Evolutionary conservation across 2,113 vertebrate species (phyloP), one percentile per base, ranked within the genome.

Genomic region (Eolophus roseicapilla): DNA sequence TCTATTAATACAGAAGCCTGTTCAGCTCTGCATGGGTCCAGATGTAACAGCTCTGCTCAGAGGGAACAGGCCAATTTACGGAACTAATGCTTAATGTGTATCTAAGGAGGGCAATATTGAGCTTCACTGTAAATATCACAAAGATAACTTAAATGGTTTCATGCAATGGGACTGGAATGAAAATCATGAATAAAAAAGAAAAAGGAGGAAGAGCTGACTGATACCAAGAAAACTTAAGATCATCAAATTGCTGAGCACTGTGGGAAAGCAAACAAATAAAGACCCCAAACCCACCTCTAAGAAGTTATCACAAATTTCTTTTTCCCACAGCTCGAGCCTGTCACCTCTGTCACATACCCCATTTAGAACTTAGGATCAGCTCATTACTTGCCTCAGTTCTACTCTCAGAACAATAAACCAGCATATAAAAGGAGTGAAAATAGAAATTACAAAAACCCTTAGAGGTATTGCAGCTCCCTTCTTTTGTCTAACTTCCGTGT

Each of bases 81-180:
- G 63, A 95, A 80, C 33, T 14, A 53, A 24, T 41, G 47, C 62
- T 95, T 91, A 80, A 92, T 3, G 6, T 57, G 60, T 79, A 55
- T 41, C 44, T 89, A 71, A 82, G 67, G 49, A 86, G 82, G 24
- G 64, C 35, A 96, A 77, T 46, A 92, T 14, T 94, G 24, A 64
- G 16, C 83, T 94, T 74, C 59, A 68, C 62, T 77, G 73, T 91
- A 97, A 93, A 80, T 71, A 95, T 43, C 69, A 73, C 68, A 96
- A 86, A 97, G 62, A 93, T 60, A 68, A 93, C 67, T 80, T 94
- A 68, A 85, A 93, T 4, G 14, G 8, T 63, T 93, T 92, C 71
- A 92, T 93, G 76, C 55, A 83, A 74, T 74, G 53, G 57, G 76
- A 82, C 78, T 87, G 43, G 78, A 74, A 83, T 78, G 21, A 88